Base-by-base conservation (phyloP, 2,888 invertebrate genomes). In the Cremastinae sp. region DNA sequence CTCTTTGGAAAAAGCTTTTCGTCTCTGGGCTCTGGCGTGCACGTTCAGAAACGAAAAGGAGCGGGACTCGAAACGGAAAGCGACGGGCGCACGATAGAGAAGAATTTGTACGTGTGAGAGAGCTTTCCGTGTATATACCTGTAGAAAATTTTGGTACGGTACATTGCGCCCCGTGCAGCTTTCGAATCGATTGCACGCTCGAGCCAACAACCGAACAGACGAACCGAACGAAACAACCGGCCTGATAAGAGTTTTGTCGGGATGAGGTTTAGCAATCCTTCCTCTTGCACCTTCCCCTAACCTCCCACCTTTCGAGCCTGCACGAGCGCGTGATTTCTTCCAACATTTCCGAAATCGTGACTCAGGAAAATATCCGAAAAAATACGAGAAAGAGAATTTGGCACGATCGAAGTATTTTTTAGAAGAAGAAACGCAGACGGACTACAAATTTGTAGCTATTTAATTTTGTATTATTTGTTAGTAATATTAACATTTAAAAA, bases 111-210 rank as follows among this genome's bases (percentile, higher is more conserved):
- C 5, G 28, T 28, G 28, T 28, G 39, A 16, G 35, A 7, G 41
- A 20, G 59, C n/a, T 47, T 12, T 16, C n/a, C 22, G 39, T 47
- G 28, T 9, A 16, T 28, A 45, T 41, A 20, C 45, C 55, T 59
- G 70, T 58, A 61, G 73, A 70, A 74, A n/a, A 70, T 69, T 73
- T 76, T 69, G 64, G 53, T 70, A 62, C 74, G 77, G 59, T 77
- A 77, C 77, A 77, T 77, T 77, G 64, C 73, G 41, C 65, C 43
- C 49, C 65, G 61, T 76, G 69, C 69, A 77, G 77, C 74, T 74
- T 74, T 74, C 77, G 77, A 77, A 77, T 77, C 77, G 77, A 77
- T 77, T 77, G 73, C 77, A 77, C 77, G 77, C 77, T 74, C 73
- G 77, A 77, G 77, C 77, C 73, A 77, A 61, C 77, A 77, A 65